Conservation (phyloP, 2,888 invertebrate species). For the Tenthredo distinguenda region DNA sequence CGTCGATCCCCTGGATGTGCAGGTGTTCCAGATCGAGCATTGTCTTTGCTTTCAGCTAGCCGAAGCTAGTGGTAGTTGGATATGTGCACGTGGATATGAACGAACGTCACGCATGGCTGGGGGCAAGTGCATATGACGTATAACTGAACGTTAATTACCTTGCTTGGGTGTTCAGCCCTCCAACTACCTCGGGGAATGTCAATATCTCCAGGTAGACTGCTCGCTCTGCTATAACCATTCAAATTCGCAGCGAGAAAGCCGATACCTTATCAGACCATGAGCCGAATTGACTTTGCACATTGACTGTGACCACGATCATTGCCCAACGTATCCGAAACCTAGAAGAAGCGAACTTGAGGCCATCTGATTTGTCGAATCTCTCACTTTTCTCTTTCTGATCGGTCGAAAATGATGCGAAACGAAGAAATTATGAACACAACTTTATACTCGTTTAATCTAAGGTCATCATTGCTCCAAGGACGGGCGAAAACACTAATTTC, state of each 20-base stretch:
- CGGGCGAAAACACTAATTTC: conserved; percentile 50
- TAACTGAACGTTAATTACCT: conserved; percentile 42
- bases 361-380: no score
- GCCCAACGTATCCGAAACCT: neutral
- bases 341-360: no score
- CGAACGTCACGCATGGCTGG: conserved; percentile 22
- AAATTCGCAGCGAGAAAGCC: neutral
- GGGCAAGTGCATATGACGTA: conserved; percentile 31
- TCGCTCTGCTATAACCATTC: neutral
- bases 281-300: neutral
- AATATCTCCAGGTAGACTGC: neutral
- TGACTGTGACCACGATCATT: neutral
- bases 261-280: neutral
- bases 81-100: neutral
- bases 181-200: neutral
- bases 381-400: no score
- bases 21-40: conserved; percentile 25
- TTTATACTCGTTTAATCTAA: neutral
- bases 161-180: conserved; percentile 17
- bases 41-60: conserved; percentile 2
- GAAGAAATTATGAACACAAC: neutral
- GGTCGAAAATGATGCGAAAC: neutral
- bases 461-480: conserved; percentile 21
- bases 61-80: neutral
- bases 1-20: neutral